Evolutionary conservation across 1,140 invertebrate genomes (phyloP).

Genomic region (Cyclargus thomasi): DNA sequence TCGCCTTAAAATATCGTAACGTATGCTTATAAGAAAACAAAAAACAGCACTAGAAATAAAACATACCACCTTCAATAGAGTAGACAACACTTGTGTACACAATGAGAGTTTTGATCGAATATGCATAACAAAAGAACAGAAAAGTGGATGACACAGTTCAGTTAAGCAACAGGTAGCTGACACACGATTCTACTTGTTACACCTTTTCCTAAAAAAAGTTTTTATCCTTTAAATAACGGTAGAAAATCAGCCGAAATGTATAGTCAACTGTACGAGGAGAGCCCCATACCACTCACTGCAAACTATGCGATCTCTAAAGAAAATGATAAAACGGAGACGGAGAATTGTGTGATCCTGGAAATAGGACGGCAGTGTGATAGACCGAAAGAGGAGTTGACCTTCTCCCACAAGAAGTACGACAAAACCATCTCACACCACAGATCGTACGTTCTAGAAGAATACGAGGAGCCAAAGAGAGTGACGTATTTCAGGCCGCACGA

Average conservation of each 20-base stretch:
- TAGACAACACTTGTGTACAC: conserved; percentile 64
- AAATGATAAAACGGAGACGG: conserved; percentile 48
- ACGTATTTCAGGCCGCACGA: conserved; percentile 57
- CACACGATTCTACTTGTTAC: conserved; percentile 35
- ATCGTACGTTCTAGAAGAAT: conserved; percentile 62
- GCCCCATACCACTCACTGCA: conserved; percentile 53
- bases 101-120: conserved; percentile 65
- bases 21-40: conserved; percentile 26
- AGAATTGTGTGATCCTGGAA: conserved; percentile 65
- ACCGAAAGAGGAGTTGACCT: conserved; percentile 59
- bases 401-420: conserved; percentile 73
- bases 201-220: background rate
- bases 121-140: conserved; percentile 66
- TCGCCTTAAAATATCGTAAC: background rate
- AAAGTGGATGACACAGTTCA: conserved; percentile 62
- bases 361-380: conserved; percentile 66
- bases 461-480: conserved; percentile 48
- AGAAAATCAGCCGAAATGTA: conserved; percentile 40
- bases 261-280: conserved; percentile 52
- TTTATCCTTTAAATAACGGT: background rate
- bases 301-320: conserved; percentile 58
- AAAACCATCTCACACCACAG: conserved; percentile 69
- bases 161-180: conserved; percentile 40
- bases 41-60: conserved; percentile 38
- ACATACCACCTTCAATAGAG: conserved; percentile 39